These are phyloP conservation scores for Pycnonotus jocosus DNA, from an alignment of 2,113 vertebrate species.

Conservation along the genomic window DNA sequence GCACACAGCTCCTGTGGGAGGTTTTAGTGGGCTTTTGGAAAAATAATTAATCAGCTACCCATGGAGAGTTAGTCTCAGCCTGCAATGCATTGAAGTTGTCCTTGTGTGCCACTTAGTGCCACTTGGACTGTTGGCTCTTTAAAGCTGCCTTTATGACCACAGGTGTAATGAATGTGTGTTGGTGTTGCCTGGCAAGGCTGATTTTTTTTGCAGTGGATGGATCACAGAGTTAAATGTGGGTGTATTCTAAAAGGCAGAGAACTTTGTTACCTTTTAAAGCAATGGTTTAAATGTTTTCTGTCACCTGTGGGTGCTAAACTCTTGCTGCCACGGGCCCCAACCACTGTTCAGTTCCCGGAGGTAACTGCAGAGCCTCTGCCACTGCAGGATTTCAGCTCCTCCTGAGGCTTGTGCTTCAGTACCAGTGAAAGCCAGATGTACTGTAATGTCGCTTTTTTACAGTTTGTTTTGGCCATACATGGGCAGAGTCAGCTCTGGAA, in stretches of 20 bases:
- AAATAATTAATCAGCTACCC: neutral
- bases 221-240: neutral
- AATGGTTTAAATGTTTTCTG: neutral
- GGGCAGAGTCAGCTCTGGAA: constrained; percentile 58
- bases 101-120: neutral
- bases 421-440: neutral
- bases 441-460: neutral
- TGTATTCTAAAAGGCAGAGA: neutral
- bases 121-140: neutral
- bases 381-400: neutral
- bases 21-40: neutral
- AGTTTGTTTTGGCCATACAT: constrained; percentile 59
- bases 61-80: neutral
- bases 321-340: accelerated
- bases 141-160: neutral
- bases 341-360: neutral
- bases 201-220: neutral
- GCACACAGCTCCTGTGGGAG: neutral
- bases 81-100: neutral
- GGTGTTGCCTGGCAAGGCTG: neutral
- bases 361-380: neutral
- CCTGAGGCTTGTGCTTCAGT: neutral
- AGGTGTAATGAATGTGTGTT: neutral
- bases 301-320: neutral
- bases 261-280: neutral